Conservation (phyloP, 2,888 invertebrate species). For the Nudaria mundana region DNA sequence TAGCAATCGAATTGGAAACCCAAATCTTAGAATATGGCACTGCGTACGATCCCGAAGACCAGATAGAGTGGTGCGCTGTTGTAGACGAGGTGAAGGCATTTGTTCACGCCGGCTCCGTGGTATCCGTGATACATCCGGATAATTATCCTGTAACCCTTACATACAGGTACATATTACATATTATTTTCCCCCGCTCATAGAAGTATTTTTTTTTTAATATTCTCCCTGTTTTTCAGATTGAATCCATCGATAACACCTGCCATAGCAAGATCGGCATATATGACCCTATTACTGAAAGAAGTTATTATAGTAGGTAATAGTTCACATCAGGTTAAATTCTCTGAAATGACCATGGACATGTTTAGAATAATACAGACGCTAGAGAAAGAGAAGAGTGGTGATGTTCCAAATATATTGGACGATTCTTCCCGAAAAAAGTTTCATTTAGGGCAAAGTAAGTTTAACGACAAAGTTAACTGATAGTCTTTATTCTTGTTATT, state of each 20-base stretch:
- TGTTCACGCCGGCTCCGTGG: slow-evolving; percentile 94
- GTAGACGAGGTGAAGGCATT: slow-evolving; percentile 97
- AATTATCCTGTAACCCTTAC: slow-evolving; percentile 92
- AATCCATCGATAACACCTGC: slow-evolving; percentile 88
- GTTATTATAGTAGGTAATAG: slow-evolving; percentile 96
- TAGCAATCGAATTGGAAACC: slow-evolving; percentile 94
- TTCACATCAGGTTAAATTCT: slow-evolving; percentile 97
- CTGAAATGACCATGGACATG: slow-evolving; percentile 98
- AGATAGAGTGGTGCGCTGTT: slow-evolving; percentile 96
- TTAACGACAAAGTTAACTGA: slow-evolving; percentile 52
- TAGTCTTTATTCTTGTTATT: no score
- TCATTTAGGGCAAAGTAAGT: slow-evolving; percentile 61
- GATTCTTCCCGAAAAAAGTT: slow-evolving; percentile 76
- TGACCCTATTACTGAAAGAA: slow-evolving; percentile 94
- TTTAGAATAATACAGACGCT: slow-evolving; percentile 97
- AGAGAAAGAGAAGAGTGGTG: slow-evolving; percentile 94
- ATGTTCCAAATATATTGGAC: slow-evolving; percentile 84
- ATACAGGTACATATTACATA: slow-evolving; percentile 83
- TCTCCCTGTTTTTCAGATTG: slow-evolving; percentile 76
- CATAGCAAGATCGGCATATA: slow-evolving; percentile 91
- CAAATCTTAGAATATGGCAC: slow-evolving; percentile 97
- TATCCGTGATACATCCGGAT: slow-evolving; percentile 93
- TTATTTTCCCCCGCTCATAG: no score
- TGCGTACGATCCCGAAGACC: slow-evolving; percentile 98
- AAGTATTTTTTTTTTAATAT: neutral